A percentile compares a stretch with the other conserved stretches of the same genome.
Conservation (phyloP, 2,888 invertebrate genomes). For the Acanthopleura granulata region DNA sequence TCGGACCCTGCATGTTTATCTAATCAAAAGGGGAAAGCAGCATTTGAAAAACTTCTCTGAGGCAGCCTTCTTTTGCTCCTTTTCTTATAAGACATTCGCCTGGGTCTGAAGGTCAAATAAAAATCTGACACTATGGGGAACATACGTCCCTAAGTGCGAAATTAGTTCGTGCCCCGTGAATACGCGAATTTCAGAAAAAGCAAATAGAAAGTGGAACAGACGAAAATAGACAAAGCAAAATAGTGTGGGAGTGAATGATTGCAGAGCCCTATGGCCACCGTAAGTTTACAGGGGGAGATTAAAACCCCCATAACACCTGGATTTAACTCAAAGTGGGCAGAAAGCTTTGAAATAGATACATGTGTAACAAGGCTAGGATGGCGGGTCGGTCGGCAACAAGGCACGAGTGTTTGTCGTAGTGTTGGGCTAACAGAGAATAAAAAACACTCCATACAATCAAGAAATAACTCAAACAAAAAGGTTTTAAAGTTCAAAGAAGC, state of each 20-base stretch:
- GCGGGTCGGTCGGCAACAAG: constrained; percentile 3
- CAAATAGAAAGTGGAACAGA: constrained; percentile 16
- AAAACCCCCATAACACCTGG: constrained; percentile 17
- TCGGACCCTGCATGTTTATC: background rate
- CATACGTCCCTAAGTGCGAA: constrained; percentile 16
- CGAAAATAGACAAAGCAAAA: constrained; percentile 18
- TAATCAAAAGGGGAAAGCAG: constrained; percentile 8
- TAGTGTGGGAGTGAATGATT: constrained; percentile 19
- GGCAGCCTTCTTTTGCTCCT: background rate
- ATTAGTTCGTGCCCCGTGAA: constrained; percentile 18
- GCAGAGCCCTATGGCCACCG: background rate
- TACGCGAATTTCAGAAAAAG: background rate
- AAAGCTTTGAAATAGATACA: constrained; percentile 19
- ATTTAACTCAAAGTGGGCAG: constrained; percentile 17
- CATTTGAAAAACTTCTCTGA: background rate
- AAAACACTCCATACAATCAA: constrained; percentile 29
- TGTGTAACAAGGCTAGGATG: constrained; percentile 15
- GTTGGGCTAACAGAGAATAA: constrained; percentile 24
- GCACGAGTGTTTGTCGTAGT: constrained; percentile 10
- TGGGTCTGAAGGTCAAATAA: constrained; percentile 2
- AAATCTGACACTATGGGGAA: background rate
- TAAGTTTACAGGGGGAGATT: constrained; percentile 17
- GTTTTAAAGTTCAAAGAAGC: constrained; percentile 39
- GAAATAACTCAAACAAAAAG: constrained; percentile 34
- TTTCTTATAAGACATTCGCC: background rate